Evolutionary conservation across 1,140 invertebrate species (phyloP), one percentile per base, ranked within the genome.

Genomic region (Neomicropteryx cornuta): DNA sequence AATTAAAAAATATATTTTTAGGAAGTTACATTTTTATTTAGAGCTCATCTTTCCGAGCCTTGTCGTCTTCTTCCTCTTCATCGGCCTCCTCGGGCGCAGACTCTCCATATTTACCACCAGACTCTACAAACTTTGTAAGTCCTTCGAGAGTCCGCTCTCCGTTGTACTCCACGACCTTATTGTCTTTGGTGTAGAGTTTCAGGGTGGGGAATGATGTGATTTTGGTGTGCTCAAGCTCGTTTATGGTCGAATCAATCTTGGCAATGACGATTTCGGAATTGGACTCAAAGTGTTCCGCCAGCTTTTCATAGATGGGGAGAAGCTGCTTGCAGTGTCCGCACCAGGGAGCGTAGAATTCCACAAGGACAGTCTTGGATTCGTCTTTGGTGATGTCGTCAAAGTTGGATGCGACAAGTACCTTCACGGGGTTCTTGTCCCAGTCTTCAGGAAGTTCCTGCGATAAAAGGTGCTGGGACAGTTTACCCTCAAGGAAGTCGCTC

Each of bases 311-410:
- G 63, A 97, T 97, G 18, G 96, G 96, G 45, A 74, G 87, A 47
- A 98, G 70, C 60, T 97, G 87, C 63, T 97, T 96, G 75, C 95
- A 98, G 60, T 99, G 94, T 42, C 89, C 83, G 59, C 87, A 90
- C 95, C 95, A 99, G 41, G 94, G 92, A 23, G 93, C 93, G 68
- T 97, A 99, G 71, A 99, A 99, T 73, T 99, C 94, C 47, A 99
- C 94, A 41, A 99, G 75, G 27, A 99, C 96, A 55, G 88, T 79
- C 70, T 98, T 99, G 24, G 63, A 72, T 49, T 79, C 80, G 60
- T 99, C 82, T 40, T 86, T 78, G 23, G 80, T 95, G 48, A 99
- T 84, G 53, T 90, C 82, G 55, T 94, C 87, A 65, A 99, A 99
- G 73, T 99, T 99, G 53, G 79, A 85, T 32, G 91, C 83, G 35